A percentile compares a stretch with the other conserved stretches of the same genome.
Evolutionary conservation across 35 echinoderm and acorn worm genomes (phyloP).

Genomic region (Eucidaris tribuloides): DNA sequence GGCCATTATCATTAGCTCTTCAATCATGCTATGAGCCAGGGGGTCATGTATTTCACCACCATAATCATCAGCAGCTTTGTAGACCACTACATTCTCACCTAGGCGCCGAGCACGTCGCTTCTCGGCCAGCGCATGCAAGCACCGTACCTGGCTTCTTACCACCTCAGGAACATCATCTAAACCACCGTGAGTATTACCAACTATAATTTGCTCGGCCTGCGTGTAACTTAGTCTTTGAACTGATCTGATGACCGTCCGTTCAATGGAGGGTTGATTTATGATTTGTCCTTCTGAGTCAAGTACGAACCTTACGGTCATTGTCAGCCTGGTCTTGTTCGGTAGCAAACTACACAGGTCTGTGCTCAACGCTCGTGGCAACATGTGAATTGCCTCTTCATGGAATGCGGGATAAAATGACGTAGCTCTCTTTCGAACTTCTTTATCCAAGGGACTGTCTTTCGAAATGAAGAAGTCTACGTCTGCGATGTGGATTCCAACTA

Average conservation of each 20-base stretch:
- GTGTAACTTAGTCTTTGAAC: slow-evolving; percentile 49
- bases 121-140: slow-evolving; percentile 38
- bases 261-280: slow-evolving; percentile 19
- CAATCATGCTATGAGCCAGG: slow-evolving; percentile 53
- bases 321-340: slow-evolving; percentile 38
- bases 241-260: slow-evolving; percentile 61
- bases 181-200: neutral
- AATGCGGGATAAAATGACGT: slow-evolving; percentile 66
- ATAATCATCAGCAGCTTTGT: slow-evolving; percentile 27
- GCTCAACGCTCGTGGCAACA: slow-evolving; percentile 75
- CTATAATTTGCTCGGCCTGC: slow-evolving; percentile 61
- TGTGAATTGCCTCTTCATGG: slow-evolving; percentile 50
- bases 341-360: slow-evolving; percentile 59
- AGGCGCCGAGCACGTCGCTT: slow-evolving; percentile 26
- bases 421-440: slow-evolving; percentile 66
- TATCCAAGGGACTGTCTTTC: slow-evolving; percentile 55
- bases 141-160: slow-evolving; percentile 2
- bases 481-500: slow-evolving; percentile 89
- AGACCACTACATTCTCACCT: slow-evolving; percentile 28
- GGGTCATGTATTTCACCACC: slow-evolving; percentile 40
- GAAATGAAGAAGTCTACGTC: slow-evolving; percentile 87
- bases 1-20: slow-evolving; percentile 72
- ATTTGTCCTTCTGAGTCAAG: slow-evolving; percentile 47
- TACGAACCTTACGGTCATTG: slow-evolving; percentile 68
- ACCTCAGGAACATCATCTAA: neutral